Evolutionary conservation across 2,888 invertebrate genomes (phyloP), one percentile per base, ranked within the genome.

Genomic region (Scaptomyza cyrtandrae): DNA sequence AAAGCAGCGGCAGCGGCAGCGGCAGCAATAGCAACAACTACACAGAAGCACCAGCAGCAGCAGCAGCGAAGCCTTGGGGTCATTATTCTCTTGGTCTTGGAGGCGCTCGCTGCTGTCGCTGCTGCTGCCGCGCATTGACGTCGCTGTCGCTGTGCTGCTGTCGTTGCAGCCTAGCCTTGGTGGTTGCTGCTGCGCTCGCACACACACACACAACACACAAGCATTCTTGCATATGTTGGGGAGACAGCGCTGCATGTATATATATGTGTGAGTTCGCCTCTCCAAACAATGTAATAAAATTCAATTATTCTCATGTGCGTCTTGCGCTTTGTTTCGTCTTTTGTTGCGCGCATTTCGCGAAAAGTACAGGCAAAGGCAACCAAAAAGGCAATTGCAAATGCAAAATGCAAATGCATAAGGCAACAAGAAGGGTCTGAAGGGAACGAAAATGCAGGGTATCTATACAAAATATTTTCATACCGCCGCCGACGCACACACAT

Each of bases 241-340:
- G 78, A 77, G 72, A 78, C 75, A 75, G 67, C 71, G 60, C 57
- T 73, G 59, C 68, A 57, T 53, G 35, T 66, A 46, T 56, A 27
- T 62, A 48, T 56, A 29, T 72, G 19, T 72, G 9, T 67, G 60
- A 71, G 62, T 59, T 64, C 55, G 80, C 80, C 90, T 88, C 88
- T 87, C 83, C 89, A 89, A 90, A 91, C 91, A 90, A 90, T 91
- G 91, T 91, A 91, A 91, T 91, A 91, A 91, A 91, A 91, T 91
- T 91, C 91, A 91, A 91, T 91, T 91, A 91, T 91, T 91, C 91
- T 89, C 86, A 73, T 89, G 85, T 90, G 80, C 90, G 89, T 90
- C 89, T 90, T 89, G 89, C 87, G 88, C 81, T 88, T 87, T 89
- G 86, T 85, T 91, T 91, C 88, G 87, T 84, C 85, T 84, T 79